These are phyloP conservation scores for Orussus abietinus DNA, from an alignment of 1,140 invertebrate species.

Conservation along the genomic window DNA sequence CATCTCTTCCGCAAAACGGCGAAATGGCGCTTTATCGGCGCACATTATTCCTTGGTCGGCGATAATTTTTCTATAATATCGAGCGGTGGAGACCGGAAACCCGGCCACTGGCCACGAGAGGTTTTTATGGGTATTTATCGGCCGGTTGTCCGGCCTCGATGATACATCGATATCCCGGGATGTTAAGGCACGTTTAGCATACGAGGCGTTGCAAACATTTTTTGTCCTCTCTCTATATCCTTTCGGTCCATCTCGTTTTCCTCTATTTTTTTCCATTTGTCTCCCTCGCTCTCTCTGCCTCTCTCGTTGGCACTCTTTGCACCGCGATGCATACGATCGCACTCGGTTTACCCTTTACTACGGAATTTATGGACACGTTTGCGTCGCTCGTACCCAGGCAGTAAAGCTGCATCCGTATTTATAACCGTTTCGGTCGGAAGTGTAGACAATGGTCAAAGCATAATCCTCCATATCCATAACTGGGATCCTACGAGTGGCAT, in stretches of 20 bases:
- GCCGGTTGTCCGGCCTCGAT: slow-evolving; percentile 13
- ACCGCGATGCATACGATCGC: background rate
- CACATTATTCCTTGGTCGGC: no score
- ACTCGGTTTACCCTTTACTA: background rate
- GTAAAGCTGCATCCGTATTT: slow-evolving; percentile 1
- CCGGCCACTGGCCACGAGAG: slow-evolving; percentile 7
- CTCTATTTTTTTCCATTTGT: no score
- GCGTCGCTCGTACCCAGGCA: background rate
- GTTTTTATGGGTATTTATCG: slow-evolving; percentile 26
- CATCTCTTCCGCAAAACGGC: no score
- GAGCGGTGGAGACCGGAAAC: no score
- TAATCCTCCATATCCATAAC: slow-evolving; percentile 12
- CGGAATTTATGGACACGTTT: background rate
- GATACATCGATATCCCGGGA: slow-evolving; percentile 18
- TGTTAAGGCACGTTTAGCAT: slow-evolving; percentile 1
- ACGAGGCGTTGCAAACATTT: slow-evolving; percentile 6
- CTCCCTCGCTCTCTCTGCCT: no score
- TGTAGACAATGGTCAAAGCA: slow-evolving; percentile 21
- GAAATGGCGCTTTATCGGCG: no score
- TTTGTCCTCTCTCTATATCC: no score
- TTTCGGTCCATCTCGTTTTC: no score
- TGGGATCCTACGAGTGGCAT: no score
- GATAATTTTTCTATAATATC: no score
- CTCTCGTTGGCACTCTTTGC: no score
- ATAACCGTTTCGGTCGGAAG: slow-evolving; percentile 17